Conservation (phyloP, 2,113 vertebrate species). For the human region GRCh38 chr4:149502501-149503000, state of each 20-base stretch:
- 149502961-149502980: neutral
- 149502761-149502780: neutral
- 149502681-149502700: too few relatives aligned
- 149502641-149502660: too few relatives aligned
- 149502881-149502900: neutral
- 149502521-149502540: too few relatives aligned
- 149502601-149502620: too few relatives aligned
- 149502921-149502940: neutral
- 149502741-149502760: neutral
- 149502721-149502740: neutral
- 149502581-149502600: too few relatives aligned
- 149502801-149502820: neutral
- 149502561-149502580: too few relatives aligned
- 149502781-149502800: neutral
- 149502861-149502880: neutral
- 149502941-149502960: neutral
- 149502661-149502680: too few relatives aligned
- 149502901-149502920: neutral
- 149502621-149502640: too few relatives aligned
- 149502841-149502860: neutral
- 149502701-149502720: too few relatives aligned
- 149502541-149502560: too few relatives aligned
- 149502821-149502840: neutral
- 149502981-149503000: neutral
- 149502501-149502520: too few relatives aligned